These are phyloP conservation scores for Tineola bisselliella DNA, from an alignment of 2,888 invertebrate genomes.

Conservation along the genomic window DNA sequence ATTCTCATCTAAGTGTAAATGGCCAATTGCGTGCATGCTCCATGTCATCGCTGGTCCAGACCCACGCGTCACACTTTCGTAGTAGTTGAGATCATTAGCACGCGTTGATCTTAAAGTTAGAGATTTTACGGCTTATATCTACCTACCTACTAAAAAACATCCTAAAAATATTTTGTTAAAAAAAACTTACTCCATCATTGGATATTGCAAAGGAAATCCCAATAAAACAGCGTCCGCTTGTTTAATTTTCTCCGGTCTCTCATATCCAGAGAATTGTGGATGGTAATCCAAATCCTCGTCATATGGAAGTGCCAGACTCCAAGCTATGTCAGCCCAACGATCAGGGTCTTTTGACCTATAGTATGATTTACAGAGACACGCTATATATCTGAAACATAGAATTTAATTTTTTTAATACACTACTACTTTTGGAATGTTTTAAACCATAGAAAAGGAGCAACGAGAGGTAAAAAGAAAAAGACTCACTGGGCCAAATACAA, in stretches of 20 bases:
- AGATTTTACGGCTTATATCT: too few species aligned
- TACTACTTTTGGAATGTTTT: too few species aligned
- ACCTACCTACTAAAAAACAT: too few species aligned
- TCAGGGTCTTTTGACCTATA: slow-evolving; percentile 44
- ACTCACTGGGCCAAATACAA: slow-evolving; percentile 67
- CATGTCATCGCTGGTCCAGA: slow-evolving; percentile 72
- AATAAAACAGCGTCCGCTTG: slow-evolving; percentile 70
- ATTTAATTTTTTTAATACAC: too few species aligned
- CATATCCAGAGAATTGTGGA: slow-evolving; percentile 65
- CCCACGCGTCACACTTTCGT: slow-evolving; percentile 62
- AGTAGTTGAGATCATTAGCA: slow-evolving; percentile 63
- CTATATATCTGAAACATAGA: slow-evolving; percentile 39
- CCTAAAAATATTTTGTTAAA: too few species aligned
- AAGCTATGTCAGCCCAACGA: slow-evolving; percentile 58
- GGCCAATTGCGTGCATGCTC: slow-evolving; percentile 71
- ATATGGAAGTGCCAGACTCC: slow-evolving; percentile 60
- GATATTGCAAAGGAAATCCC: slow-evolving; percentile 66
- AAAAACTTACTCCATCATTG: slow-evolving; percentile 51
- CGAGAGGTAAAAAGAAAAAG: too few species aligned
- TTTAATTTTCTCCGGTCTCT: slow-evolving; percentile 52
- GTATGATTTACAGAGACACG: slow-evolving; percentile 53
- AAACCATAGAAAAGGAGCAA: too few species aligned
- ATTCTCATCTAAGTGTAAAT: slow-evolving; percentile 46
- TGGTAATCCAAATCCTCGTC: slow-evolving; percentile 62
- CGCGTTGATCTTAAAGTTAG: slow-evolving; percentile 42